Evolutionary conservation across 2,113 vertebrate genomes (phyloP), one percentile per base, ranked within the genome.

Genomic region (Percina caprodes): DNA sequence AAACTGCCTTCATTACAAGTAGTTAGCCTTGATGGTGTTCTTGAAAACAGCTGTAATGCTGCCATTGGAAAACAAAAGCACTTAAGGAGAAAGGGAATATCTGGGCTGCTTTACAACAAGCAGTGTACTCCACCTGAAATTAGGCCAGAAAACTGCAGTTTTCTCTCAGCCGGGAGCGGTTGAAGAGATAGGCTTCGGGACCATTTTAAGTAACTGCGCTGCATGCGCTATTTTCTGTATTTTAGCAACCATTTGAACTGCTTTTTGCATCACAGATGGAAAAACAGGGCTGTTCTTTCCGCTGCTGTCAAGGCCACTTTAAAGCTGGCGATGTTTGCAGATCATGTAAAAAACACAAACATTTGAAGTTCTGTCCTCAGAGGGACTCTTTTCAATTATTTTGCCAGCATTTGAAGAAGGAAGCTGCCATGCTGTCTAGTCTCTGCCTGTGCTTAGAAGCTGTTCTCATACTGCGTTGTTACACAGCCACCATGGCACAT

Each of bases 321-420:
- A 85, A 88, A 85, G 86, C 85, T 55, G 70, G 65, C 23, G 9
- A 84, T 69, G 80, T 86, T 82, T 13, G 72, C 70, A 51, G 73
- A 82, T 80, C 82, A 56, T 61, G 63, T 74, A 51, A 76, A 86
- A 78, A 83, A 80, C 81, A 86, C 49, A 82, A 90, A 88, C 79
- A 81, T 74, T 67, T 85, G 87, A 88, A 86, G 87, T 87, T 89
- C 55, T 60, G 76, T 90, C 87, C 75, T 88, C 86, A 70, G 82
- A 92, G 82, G 58, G 79, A 72, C 54, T 81, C 68, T 77, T 92
- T 90, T 92, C 89, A 91, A 90, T 91, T 91, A 91, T 87, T 88
- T 73, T 90, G 85, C 82, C 86, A 84, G 67, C 80, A 79, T 91
- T 69, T 74, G 73, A 86, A 80, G 80, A 77, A 56, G 39, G 75